Evolutionary conservation across 2,888 invertebrate species (phyloP).

Genomic region (Acanthacorydalis orientalis): DNA sequence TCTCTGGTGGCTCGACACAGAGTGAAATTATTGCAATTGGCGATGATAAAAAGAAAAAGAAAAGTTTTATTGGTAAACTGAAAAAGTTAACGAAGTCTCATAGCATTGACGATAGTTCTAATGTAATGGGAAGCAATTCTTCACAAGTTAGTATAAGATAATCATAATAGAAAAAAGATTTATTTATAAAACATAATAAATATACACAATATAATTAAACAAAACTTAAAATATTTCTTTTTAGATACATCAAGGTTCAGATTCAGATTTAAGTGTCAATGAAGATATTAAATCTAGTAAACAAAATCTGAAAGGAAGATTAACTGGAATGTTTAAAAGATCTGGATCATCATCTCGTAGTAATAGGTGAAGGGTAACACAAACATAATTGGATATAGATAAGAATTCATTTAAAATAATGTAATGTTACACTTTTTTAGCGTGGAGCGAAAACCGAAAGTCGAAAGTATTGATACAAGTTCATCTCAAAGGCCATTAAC

Average conservation of each 20-base stretch:
- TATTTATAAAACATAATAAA: too few species aligned
- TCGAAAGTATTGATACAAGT: slow-evolving; percentile 16
- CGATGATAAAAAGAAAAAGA: slow-evolving; percentile 59
- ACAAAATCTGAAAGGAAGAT: slow-evolving; percentile 59
- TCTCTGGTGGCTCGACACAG: slow-evolving; percentile 72
- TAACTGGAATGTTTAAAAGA: slow-evolving; percentile 71
- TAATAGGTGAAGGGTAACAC: slow-evolving; percentile 37
- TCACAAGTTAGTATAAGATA: not conserved
- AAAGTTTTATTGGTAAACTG: slow-evolving; percentile 67
- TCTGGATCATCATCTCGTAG: slow-evolving; percentile 44
- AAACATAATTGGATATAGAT: slow-evolving; percentile 1
- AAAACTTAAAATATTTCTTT: too few species aligned
- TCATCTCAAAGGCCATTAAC: slow-evolving; percentile 35
- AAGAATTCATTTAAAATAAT: too few species aligned
- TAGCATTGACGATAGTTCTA: slow-evolving; percentile 49
- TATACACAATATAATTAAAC: too few species aligned
- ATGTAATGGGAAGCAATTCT: slow-evolving; percentile 25
- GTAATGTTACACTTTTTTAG: slow-evolving; percentile 3
- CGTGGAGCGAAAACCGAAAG: slow-evolving; percentile 12
- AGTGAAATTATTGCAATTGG: slow-evolving; percentile 56
- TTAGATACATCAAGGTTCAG: slow-evolving; percentile 41
- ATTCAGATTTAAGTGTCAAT: slow-evolving; percentile 50
- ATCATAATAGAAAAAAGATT: too few species aligned
- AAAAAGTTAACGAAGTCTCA: slow-evolving; percentile 73
- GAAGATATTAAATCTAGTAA: slow-evolving; percentile 45